Evolutionary conservation across 92 coral and sea anemone genomes (phyloP), one percentile per base, ranked within the genome.

Genomic region (Parazoanthus darwini): DNA sequence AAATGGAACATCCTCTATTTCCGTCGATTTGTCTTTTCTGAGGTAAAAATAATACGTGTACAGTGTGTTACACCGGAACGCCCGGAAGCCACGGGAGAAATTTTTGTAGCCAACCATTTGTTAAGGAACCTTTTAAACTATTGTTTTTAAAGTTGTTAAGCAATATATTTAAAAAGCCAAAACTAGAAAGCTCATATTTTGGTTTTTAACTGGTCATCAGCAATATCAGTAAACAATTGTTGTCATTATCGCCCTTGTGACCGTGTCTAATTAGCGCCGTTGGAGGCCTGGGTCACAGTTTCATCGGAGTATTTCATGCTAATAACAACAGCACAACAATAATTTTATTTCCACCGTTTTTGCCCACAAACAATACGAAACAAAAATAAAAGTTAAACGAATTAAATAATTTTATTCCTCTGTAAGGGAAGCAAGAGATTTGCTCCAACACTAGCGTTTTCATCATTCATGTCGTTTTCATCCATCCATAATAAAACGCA

Each of bases 1-100:
- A 44, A 70, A 58, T 71, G 67, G n/a, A 25, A 72, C 79, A 84
- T 71, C 63, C 79, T 68, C 87, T 84, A 26, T 71, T 71, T 43
- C 48, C 18, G 74, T 81, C 74, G 63, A 16, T 68, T 84, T 84
- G 9, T 70, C 66, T 78, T 26, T 38, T 54, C 7, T 13, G 63
- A 67, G 44, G 4, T 84, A 23, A 29, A 71, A 84, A 67, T 13
- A 36, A 6, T 71, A 13, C 29, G 72, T 23, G 26, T 80, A 35
- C 37, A n/a, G 50, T 8, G 37, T 58, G 44, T 56, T 80, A 1
- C 58, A 33, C n/a, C 38, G 42, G 39, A 33, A 33, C 37, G 25
- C 29, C 4, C 16, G 20, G 20, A 4, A 36, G 77, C 11, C 39
- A 23, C 11, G 35, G 35, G 33, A 10, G 36, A n/a, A 71, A 71